These are phyloP conservation scores for Melanotus villosus DNA, from an alignment of 2,888 invertebrate genomes.

Conservation along the genomic window DNA sequence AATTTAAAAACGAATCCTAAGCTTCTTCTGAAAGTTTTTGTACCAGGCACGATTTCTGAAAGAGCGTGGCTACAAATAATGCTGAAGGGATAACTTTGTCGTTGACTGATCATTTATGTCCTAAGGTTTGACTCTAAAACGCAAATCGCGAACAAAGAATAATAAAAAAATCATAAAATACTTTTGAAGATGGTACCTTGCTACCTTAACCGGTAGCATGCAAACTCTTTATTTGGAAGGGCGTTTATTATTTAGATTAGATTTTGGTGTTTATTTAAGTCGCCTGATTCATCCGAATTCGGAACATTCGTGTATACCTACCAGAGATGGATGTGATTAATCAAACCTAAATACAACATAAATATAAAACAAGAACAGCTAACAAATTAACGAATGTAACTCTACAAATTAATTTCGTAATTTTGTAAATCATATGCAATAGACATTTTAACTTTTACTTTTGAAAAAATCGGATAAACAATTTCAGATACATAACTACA, in stretches of 20 bases:
- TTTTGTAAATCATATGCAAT: no score
- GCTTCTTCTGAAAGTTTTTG: slow-evolving; percentile 31
- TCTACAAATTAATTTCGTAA: no score
- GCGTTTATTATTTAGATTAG: neutral
- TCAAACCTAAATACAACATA: no score
- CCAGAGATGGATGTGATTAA: no score
- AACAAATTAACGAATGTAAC: no score
- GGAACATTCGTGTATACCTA: no score
- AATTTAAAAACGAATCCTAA: slow-evolving; percentile 6
- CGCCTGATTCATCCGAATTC: no score
- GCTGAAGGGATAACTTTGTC: slow-evolving; percentile 13
- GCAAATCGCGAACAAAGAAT: slow-evolving; percentile 18
- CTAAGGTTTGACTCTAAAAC: slow-evolving; percentile 21
- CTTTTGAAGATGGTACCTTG: neutral
- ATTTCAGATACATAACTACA: no score
- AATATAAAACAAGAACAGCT: no score
- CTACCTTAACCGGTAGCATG: slow-evolving; percentile 1
- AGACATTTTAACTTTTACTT: no score
- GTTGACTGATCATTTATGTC: slow-evolving; percentile 33
- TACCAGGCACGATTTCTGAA: slow-evolving; percentile 36
- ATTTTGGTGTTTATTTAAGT: no score
- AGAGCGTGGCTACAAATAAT: slow-evolving; percentile 36
- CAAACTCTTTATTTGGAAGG: neutral
- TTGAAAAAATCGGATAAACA: no score
- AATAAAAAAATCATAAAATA: slow-evolving; percentile 23